phyloP scores from a whole-genome alignment of 2,888 invertebrate species.

The Scaptomyza polygonia region DNA sequence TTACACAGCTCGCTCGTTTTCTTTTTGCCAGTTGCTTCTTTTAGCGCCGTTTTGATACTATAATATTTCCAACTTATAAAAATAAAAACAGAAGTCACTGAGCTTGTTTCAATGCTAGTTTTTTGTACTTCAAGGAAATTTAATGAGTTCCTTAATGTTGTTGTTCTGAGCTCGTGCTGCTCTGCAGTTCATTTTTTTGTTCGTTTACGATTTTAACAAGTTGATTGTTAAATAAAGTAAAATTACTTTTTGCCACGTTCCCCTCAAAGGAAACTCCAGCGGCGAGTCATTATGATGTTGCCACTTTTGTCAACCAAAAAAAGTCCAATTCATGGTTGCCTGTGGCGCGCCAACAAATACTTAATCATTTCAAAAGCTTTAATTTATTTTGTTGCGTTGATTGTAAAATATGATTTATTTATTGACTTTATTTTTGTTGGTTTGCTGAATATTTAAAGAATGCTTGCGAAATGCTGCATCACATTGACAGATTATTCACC shows the following conservation, averaged over 20 bases:
- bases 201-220: constrained; percentile 71
- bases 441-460: no score
- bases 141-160: constrained; percentile 78
- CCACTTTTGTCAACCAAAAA: constrained; percentile 19
- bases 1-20: constrained; percentile 67
- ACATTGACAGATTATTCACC: constrained; percentile 35
- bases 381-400: constrained; percentile 23
- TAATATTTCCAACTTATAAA: constrained; percentile 73
- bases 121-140: constrained; percentile 59
- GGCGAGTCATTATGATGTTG: constrained; percentile 58
- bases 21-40: constrained; percentile 45
- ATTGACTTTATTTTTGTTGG: neutral
- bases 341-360: constrained; percentile 49
- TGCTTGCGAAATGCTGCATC: constrained; percentile 30
- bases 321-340: constrained; percentile 43
- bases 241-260: constrained; percentile 64
- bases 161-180: constrained; percentile 50
- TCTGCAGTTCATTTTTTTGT: constrained; percentile 50
- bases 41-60: constrained; percentile 64
- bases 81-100: constrained; percentile 65
- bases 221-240: constrained; percentile 79
- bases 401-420: constrained; percentile 19
- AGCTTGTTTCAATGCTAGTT: constrained; percentile 34
- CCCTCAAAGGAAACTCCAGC: constrained; percentile 41
- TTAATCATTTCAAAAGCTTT: constrained; percentile 58